phyloP scores from a whole-genome alignment of 2,797 vertebrate species.

The Heterohyrax brucei region DNA sequence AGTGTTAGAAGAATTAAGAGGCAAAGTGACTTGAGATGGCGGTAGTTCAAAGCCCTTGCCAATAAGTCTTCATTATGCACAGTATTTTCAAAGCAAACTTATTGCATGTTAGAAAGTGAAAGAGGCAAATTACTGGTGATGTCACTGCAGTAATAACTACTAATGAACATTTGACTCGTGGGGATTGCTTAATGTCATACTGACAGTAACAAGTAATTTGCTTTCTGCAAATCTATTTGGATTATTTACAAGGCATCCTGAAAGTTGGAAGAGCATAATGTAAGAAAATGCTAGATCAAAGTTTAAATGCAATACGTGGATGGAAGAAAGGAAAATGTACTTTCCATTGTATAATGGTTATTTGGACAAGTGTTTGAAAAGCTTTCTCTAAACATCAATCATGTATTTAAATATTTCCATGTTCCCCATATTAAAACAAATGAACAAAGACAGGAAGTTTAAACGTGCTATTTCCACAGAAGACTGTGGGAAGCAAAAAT shows the following conservation, averaged over 20 bases:
- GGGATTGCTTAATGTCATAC: conserved; percentile 65
- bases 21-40: neutral
- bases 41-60: conserved; percentile 54
- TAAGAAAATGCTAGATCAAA: conserved; percentile 56
- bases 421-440: conserved; percentile 9
- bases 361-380: conserved; percentile 61
- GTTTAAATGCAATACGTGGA: neutral
- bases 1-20: conserved; percentile 48
- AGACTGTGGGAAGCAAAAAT: neutral
- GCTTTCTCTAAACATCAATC: conserved; percentile 22
- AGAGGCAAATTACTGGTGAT: conserved; percentile 84
- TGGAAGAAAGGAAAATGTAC: neutral
- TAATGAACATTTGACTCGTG: conserved; percentile 77
- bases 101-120: conserved; percentile 70
- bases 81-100: conserved; percentile 71
- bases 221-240: conserved; percentile 82
- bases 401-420: conserved; percentile 59
- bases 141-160: conserved; percentile 82
- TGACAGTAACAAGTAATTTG: conserved; percentile 75
- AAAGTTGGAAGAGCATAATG: conserved; percentile 47
- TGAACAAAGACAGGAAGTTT: neutral
- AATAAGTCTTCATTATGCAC: conserved; percentile 65
- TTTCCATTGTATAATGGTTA: neutral
- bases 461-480: neutral
- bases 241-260: conserved; percentile 75